Conservation (phyloP, 2,888 invertebrate genomes). For the Disparrhopalites patrizii region DNA sequence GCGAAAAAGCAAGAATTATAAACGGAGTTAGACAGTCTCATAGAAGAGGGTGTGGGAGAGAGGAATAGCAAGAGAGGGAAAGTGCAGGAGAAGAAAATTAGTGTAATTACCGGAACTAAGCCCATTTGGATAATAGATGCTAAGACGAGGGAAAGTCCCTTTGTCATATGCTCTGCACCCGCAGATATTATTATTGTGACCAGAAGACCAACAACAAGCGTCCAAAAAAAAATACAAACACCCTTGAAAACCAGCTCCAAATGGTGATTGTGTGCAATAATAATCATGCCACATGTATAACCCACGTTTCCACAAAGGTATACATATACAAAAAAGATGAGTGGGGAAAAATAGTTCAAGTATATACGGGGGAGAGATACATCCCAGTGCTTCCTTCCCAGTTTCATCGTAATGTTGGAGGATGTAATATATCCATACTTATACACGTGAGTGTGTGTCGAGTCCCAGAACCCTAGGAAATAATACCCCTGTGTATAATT, state of each 20-base stretch:
- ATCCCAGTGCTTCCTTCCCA: not conserved
- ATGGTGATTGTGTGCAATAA: no score
- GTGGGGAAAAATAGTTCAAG: no score
- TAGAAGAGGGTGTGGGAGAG: not conserved
- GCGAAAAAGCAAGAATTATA: not conserved
- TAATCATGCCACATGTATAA: no score
- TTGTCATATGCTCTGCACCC: not conserved
- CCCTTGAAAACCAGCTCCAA: no score
- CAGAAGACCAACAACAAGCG: no score
- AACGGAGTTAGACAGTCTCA: no score
- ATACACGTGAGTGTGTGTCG: not conserved
- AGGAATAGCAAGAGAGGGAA: not conserved
- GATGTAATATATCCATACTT: not conserved
- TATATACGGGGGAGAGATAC: no score
- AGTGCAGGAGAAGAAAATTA: conserved; percentile 7
- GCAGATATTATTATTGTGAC: not conserved
- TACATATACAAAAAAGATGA: no score
- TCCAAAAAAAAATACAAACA: no score
- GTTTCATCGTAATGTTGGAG: not conserved
- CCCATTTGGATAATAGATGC: conserved; percentile 11
- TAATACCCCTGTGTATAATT: conserved; percentile 9
- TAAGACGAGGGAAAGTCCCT: not conserved
- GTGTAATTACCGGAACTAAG: conserved; percentile 25
- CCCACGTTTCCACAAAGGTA: no score
- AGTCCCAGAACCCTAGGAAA: not conserved